Conservation (phyloP, 2,888 invertebrate genomes). For the Sesamia inferens region DNA sequence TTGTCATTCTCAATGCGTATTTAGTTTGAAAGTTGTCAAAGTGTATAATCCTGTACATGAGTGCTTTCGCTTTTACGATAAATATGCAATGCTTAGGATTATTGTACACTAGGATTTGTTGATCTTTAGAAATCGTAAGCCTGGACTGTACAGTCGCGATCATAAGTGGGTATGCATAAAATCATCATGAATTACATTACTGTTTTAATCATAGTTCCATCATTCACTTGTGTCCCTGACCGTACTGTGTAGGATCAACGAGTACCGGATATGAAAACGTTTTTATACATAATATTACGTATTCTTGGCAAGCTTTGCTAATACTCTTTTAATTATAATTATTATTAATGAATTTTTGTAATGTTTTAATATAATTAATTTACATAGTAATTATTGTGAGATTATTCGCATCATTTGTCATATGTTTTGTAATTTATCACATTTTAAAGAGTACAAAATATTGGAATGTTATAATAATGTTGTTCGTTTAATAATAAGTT, state of each 20-base stretch:
- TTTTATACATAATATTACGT: slow-evolving; percentile 81
- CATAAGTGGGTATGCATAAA: slow-evolving; percentile 50
- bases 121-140: slow-evolving; percentile 46
- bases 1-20: slow-evolving; percentile 35
- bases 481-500: slow-evolving; percentile 88
- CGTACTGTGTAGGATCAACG: slow-evolving; percentile 49
- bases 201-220: slow-evolving; percentile 23
- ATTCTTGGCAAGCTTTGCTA: slow-evolving; percentile 85
- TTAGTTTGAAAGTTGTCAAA: slow-evolving; percentile 42
- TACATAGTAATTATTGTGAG: slow-evolving; percentile 88
- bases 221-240: slow-evolving; percentile 61
- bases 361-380: slow-evolving; percentile 88
- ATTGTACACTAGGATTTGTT: slow-evolving; percentile 57
- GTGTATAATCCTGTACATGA: slow-evolving; percentile 46
- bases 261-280: slow-evolving; percentile 70
- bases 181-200: slow-evolving; percentile 39
- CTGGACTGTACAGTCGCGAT: slow-evolving; percentile 43
- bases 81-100: slow-evolving; percentile 58
- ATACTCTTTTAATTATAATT: slow-evolving; percentile 84
- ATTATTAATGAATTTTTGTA: slow-evolving; percentile 88
- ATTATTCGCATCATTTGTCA: slow-evolving; percentile 81
- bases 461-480: slow-evolving; percentile 89
- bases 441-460: slow-evolving; percentile 90
- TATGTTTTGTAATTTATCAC: slow-evolving; percentile 89
- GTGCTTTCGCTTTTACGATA: slow-evolving; percentile 54